phyloP scores from a whole-genome alignment of 2,888 invertebrate genomes.

The Philonicus albiceps region DNA sequence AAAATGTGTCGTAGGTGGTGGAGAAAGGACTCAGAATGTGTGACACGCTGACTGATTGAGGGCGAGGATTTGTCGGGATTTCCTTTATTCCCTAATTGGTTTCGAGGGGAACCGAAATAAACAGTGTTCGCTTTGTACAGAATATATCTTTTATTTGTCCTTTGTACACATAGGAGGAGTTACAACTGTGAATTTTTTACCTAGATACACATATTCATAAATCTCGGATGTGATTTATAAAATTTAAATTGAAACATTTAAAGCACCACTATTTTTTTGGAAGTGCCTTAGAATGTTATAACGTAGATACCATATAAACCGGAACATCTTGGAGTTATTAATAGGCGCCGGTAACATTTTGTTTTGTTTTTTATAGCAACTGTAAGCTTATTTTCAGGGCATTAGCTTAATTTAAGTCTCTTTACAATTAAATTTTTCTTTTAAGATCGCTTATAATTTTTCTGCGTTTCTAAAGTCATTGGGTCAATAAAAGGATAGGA shows the following conservation, averaged over 20 bases:
- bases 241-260: not conserved
- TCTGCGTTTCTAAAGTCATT: too few relatives aligned
- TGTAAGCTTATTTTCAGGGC: too few relatives aligned
- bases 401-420: too few relatives aligned
- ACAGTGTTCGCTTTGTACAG: not conserved
- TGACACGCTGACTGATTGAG: not conserved
- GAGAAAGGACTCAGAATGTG: not conserved
- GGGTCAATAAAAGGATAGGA: too few relatives aligned
- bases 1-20: constrained; percentile 22
- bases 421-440: too few relatives aligned
- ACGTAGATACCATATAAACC: not conserved
- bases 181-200: constrained; percentile 3
- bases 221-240: not conserved
- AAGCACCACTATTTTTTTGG: not conserved
- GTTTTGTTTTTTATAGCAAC: not conserved
- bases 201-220: not conserved
- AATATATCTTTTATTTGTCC: not conserved
- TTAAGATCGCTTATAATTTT: too few relatives aligned
- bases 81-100: not conserved
- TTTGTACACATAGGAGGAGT: not conserved
- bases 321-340: not conserved
- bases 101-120: not conserved
- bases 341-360: not conserved
- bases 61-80: constrained; percentile 21
- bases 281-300: not conserved